A percentile compares a stretch with the other conserved stretches of the same genome.
Evolutionary conservation across 2,113 vertebrate species (phyloP).

Genomic region (Anhinga rufa): DNA sequence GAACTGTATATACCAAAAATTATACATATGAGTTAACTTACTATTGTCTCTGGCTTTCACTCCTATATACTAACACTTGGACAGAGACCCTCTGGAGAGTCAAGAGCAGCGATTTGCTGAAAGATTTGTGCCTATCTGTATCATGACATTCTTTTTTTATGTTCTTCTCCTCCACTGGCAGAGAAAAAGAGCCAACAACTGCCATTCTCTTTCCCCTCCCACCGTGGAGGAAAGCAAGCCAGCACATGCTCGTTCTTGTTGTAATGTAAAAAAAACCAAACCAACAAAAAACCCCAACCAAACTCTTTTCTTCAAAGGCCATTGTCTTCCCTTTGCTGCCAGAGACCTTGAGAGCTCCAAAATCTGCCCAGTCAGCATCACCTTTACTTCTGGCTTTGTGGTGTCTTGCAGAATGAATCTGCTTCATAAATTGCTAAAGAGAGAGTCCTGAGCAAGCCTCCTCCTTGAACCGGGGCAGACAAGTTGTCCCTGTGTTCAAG

Average conservation of each 20-base stretch:
- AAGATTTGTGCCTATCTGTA: neutral
- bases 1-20: neutral
- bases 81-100: neutral
- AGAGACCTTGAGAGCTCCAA: neutral
- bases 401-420: neutral
- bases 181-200: neutral
- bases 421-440: neutral
- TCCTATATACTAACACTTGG: neutral
- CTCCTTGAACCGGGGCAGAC: neutral
- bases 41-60: neutral
- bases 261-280: neutral
- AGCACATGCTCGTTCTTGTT: neutral
- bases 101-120: neutral
- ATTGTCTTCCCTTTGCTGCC: neutral
- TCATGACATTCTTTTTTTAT: neutral
- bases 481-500: neutral
- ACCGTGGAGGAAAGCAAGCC: neutral
- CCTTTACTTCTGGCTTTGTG: neutral
- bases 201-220: neutral
- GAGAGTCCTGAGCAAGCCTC: neutral
- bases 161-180: neutral
- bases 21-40: neutral
- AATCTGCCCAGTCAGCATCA: neutral
- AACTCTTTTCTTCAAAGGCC: neutral
- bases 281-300: no score